A percentile compares a stretch with the other conserved stretches of the same genome.
phyloP scores from a whole-genome alignment of 2,888 invertebrate genomes.

The Petrolisthes cinctipes region DNA sequence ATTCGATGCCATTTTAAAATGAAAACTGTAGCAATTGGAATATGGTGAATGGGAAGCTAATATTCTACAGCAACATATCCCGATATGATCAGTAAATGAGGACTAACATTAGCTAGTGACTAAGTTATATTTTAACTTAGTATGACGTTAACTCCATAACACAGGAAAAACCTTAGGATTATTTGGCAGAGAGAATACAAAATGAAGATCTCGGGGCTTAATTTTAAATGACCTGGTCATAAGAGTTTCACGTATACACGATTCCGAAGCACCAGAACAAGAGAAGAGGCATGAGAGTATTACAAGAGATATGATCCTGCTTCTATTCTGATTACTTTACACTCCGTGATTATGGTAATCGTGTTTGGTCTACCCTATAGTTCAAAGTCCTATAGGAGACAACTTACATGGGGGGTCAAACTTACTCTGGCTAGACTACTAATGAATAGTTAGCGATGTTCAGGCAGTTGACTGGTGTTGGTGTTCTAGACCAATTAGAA shows the following conservation, averaged over 20 bases:
- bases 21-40: background rate
- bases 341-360: background rate
- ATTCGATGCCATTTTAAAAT: background rate
- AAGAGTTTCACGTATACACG: background rate
- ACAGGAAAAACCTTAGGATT: background rate
- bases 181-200: background rate
- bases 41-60: background rate
- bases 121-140: background rate
- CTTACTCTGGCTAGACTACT: background rate
- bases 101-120: background rate
- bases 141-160: background rate
- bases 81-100: background rate
- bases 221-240: background rate
- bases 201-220: background rate
- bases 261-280: background rate
- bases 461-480: background rate
- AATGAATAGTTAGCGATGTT: background rate
- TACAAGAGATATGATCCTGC: background rate
- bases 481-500: background rate
- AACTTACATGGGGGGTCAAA: background rate
- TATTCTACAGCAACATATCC: background rate
- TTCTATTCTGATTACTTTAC: background rate
- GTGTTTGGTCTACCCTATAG: background rate
- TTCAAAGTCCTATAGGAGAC: background rate
- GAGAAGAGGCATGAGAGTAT: background rate